Base-by-base conservation (phyloP, 2,888 invertebrate genomes). In the Drosophila neonasuta region DNA sequence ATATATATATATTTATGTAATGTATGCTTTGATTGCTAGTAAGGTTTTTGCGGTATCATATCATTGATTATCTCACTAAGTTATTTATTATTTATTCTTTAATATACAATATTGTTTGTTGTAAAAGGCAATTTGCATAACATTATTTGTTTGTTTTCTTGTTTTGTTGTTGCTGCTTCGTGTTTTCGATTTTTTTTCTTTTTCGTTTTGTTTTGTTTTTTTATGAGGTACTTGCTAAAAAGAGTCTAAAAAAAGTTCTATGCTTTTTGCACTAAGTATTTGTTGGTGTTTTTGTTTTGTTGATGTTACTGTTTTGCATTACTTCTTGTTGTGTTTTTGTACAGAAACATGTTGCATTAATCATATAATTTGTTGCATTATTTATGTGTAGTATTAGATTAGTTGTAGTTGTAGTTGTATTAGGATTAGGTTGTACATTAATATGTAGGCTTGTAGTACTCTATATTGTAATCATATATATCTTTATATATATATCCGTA, bases 11-110 rank as follows among this genome's bases (percentile, higher is more conserved):
- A 36, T 75, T 64, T 69, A 55, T 75, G 59, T 59, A 58, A 58
- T 74, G 62, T 77, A 73, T 83, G 84, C 81, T 80, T 81, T 68
- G 84, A 77, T 84, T 81, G 74, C 81, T 81, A 81, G 84, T 81
- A 81, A 81, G 81, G 81, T 81, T 81, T 71, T 81, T 84, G 81
- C 81, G 81, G 81, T 81, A 84, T 83, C 63, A 57, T 74, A 71
- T 71, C 41, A 57, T 39, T 32, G 73, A 50, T 70, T 74, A 70
- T 70, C 74, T 61, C 70, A 59, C 74, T 74, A 74, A 70, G 41
- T 42, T 63, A 36, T 57, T 34, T 36, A 36, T 46, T 60, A 30
- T 50, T 50, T 24, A 5, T 24, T 51, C 34, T 61, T 62, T 68
- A 41, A 41, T 41, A 54, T 55, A 59, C 56, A 60, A 50, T 73